Percentiles rank a stretch among this genome's conserved stretches.
Conservation (phyloP, 2,797 vertebrate species). For the Buphagus erythrorhynchus region DNA sequence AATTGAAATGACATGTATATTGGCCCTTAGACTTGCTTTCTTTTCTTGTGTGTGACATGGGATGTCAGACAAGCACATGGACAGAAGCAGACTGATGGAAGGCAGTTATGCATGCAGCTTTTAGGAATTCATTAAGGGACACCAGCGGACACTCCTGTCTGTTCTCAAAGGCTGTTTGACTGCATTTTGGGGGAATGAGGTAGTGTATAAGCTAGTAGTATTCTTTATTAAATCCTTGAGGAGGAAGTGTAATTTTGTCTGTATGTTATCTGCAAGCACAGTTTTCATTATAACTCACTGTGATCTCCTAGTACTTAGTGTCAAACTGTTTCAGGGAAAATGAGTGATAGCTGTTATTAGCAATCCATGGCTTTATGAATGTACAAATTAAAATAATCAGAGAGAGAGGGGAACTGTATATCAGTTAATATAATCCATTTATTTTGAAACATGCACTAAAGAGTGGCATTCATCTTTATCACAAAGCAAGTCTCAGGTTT, state of each 20-base stretch:
- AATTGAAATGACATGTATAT: neutral
- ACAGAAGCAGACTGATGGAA: neutral
- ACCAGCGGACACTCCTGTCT: neutral
- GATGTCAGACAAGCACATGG: neutral
- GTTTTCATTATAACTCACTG: neutral
- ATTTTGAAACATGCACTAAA: conserved; percentile 4
- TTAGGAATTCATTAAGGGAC: neutral
- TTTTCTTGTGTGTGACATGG: neutral
- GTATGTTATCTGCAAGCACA: neutral
- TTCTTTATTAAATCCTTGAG: conserved; percentile 6
- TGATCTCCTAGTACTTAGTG: neutral
- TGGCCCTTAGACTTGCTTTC: neutral
- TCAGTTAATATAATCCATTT: conserved; percentile 23
- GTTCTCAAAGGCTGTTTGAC: neutral
- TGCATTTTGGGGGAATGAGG: neutral
- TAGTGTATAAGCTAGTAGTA: neutral
- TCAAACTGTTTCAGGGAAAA: neutral
- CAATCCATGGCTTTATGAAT: conserved; percentile 24
- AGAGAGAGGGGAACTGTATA: neutral
- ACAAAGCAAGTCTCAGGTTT: neutral
- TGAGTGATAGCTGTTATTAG: conserved; percentile 43
- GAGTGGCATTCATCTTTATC: neutral
- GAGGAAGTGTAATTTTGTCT: neutral
- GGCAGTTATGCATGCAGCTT: neutral
- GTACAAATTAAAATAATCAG: conserved; percentile 57